Base-by-base conservation (phyloP, 2,113 vertebrate species). In the Stercorarius parasiticus region DNA sequence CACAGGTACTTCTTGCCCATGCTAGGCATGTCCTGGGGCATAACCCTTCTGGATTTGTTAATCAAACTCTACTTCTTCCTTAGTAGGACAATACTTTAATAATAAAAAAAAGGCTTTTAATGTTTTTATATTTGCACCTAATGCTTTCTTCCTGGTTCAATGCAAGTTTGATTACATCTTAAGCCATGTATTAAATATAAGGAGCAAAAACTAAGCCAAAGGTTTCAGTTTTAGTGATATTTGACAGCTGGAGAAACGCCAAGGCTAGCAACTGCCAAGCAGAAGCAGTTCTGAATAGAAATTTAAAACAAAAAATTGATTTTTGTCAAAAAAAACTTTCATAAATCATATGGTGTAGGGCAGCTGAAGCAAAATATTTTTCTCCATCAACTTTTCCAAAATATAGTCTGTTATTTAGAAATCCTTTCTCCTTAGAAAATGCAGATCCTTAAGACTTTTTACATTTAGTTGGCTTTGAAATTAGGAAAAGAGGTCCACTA, bases 241-340 rank as follows among this genome's bases (percentile, higher is more conserved):
- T 67, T 90, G 69, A 79, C 36, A 70, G 47, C 15, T 93, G 88
- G 62, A 76, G 87, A 85, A 86, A 80, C 10, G 55, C 38, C 86
- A 94, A 87, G 73, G 34, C 52, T 67, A 88, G 73, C 69, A 82
- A 55, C 50, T 91, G 88, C 92, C 88, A 96, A 86, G 38, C 40
- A 72, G 82, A 93, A 49, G 45, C 47, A 56, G 58, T 32, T 72
- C 21, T 61, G 43, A 86, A 80, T 26, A 72, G 83, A 90, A 90
- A 36, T 96, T 97, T 96, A 92, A 95, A 97, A 50, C 23, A 59
- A 87, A 84, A 92, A 78, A 95, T 43, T 80, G 43, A 70, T 94
- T 87, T 94, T 87, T 84, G 22, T 69, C 32, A 38, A 5, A 90
- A 56, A 90, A 76, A 65, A 94, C 77, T 93, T 96, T 96, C 64